Conservation (phyloP, 2,888 invertebrate genomes). For the Ichneumoninae sp. region DNA sequence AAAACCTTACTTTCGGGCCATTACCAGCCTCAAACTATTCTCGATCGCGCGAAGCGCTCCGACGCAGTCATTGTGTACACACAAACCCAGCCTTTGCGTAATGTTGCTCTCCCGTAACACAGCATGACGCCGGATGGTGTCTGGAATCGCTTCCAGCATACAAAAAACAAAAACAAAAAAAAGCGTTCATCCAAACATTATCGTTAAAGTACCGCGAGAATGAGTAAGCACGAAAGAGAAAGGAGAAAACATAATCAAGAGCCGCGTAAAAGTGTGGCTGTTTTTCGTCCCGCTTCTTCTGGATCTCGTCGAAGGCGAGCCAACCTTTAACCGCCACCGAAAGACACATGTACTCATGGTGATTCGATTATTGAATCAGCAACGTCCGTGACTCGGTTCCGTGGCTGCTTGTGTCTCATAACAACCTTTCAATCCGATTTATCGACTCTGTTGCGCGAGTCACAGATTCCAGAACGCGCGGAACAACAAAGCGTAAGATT, state of each 20-base stretch:
- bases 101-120: not conserved
- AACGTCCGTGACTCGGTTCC: no score
- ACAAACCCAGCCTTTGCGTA: not conserved
- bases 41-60: not conserved
- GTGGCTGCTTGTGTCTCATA: no score
- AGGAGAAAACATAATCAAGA: constrained; percentile 7
- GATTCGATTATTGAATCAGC: not conserved
- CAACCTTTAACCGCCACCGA: not conserved
- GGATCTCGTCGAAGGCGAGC: not conserved
- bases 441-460: no score
- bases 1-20: not conserved
- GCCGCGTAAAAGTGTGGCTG: constrained; percentile 2
- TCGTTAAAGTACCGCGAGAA: not conserved
- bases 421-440: no score
- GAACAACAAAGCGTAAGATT: constrained; percentile 22
- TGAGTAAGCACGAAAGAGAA: constrained; percentile 14
- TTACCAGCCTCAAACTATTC: not conserved
- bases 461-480: no score
- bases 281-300: not conserved
- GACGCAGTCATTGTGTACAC: not conserved
- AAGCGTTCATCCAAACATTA: constrained; percentile 8
- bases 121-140: not conserved
- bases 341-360: not conserved
- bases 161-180: not conserved
- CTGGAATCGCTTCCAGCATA: not conserved